A percentile compares a stretch with the other conserved stretches of the same genome.
These are phyloP conservation scores for Lasioglossum vierecki DNA, from an alignment of 2,888 invertebrate species.

Conservation along the genomic window DNA sequence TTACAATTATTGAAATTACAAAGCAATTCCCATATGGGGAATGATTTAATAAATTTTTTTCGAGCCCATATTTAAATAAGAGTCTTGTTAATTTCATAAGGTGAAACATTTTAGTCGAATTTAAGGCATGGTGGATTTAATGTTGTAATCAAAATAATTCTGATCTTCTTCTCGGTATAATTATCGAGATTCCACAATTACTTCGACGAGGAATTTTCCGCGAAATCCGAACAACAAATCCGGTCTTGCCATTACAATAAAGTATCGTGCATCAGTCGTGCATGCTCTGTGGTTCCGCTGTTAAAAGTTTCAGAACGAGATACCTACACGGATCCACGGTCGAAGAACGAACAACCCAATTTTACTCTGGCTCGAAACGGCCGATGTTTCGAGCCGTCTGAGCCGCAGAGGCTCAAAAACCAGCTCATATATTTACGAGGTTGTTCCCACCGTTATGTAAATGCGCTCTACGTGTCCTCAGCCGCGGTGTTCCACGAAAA, in stretches of 20 bases:
- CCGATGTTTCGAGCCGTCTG: neutral
- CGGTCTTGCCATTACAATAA: neutral
- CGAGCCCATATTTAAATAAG: no score
- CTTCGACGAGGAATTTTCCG: neutral
- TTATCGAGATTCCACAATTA: neutral
- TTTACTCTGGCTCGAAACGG: neutral
- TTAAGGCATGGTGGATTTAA: no score
- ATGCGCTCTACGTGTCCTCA: constrained; percentile 29
- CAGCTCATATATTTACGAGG: constrained; percentile 46
- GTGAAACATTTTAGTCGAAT: no score
- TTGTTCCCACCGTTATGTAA: constrained; percentile 37
- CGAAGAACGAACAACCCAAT: neutral
- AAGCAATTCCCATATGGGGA: no score
- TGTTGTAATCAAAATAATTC: no score
- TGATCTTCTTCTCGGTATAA: no score
- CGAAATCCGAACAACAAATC: neutral
- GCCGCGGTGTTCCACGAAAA: constrained; percentile 21
- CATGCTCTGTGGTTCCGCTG: neutral
- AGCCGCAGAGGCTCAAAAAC: constrained; percentile 23
- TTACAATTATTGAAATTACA: no score
- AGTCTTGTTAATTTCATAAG: no score
- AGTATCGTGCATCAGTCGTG: neutral
- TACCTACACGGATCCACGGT: neutral
- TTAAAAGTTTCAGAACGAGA: neutral
- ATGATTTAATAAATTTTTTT: no score